Evolutionary conservation across 2,797 vertebrate species (phyloP), one percentile per base, ranked within the genome.

Genomic region (Odontamblyopus rebecca): DNA sequence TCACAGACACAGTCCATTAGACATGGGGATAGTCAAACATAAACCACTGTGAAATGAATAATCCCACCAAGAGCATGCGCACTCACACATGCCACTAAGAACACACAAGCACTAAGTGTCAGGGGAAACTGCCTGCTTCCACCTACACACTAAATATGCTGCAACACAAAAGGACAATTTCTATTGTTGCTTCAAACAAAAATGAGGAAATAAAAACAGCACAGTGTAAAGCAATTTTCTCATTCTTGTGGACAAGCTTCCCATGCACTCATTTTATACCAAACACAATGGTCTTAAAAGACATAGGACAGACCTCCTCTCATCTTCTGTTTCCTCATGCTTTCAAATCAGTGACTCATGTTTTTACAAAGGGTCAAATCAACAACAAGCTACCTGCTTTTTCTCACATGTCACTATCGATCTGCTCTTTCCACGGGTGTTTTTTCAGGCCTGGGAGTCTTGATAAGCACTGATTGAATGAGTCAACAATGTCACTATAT

Each of bases 31-130:
- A 85, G 63, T 62, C 51, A 59, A 61, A 77, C 74, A 80, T 77
- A 87, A 90, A 84, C 78, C 82, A 74, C 80, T 77, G 79, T 88
- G 89, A 92, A 90, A 92, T 92, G 73, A 73, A 77, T 88, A 86
- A 90, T 89, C 86, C 84, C 72, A 78, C 64, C 76, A 80, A 9
- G 30, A 54, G 72, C 82, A 82, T 44, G 68, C 73, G 73, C 71
- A 71, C 61, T 56, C 62, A 62, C 74, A 75, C 67, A 70, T 35
- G 62, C 61, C 63, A 74, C 16, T 30, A 77, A 74, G 70, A 69
- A 64, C 72, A 76, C 74, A 77, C 71, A 64, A 68, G 66, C 71
- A 74, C 72, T 68, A 71, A 72, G 61, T 59, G 62, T 12, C 35
- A 77, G 67, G 50, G 41, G 60, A 74, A 76, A 70, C 35, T 73